phyloP scores from a whole-genome alignment of 2,888 invertebrate genomes.

The Latrodectus elegans region DNA sequence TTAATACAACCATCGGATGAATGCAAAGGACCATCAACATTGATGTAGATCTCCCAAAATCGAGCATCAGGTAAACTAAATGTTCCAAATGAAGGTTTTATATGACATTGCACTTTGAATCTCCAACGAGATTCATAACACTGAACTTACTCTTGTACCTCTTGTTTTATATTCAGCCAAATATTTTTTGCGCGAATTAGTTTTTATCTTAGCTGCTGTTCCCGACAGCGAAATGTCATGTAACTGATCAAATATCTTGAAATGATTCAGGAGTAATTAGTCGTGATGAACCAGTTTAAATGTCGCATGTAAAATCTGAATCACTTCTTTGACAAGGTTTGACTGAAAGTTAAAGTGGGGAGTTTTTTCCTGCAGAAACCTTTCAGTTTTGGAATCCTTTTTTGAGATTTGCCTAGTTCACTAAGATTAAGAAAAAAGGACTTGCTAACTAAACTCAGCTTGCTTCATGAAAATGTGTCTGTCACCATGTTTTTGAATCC shows the following conservation, averaged over 20 bases:
- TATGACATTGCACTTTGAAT: not conserved
- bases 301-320: not conserved
- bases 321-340: not conserved
- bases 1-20: not conserved
- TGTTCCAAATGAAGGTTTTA: not conserved
- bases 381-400: not conserved
- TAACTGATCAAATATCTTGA: not conserved
- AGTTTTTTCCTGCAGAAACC: not conserved
- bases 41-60: not conserved
- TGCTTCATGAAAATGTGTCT: no score
- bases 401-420: not conserved
- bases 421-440: not conserved
- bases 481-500: no score
- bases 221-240: not conserved
- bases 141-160: not conserved
- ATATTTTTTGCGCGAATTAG: not conserved
- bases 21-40: conserved; percentile 9
- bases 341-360: not conserved
- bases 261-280: not conserved
- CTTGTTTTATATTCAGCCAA: not conserved
- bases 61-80: no score
- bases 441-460: no score
- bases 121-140: not conserved
- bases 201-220: not conserved
- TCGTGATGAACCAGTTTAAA: not conserved